Evolutionary conservation across 1,140 invertebrate genomes (phyloP).

Genomic region (Venturia canescens): DNA sequence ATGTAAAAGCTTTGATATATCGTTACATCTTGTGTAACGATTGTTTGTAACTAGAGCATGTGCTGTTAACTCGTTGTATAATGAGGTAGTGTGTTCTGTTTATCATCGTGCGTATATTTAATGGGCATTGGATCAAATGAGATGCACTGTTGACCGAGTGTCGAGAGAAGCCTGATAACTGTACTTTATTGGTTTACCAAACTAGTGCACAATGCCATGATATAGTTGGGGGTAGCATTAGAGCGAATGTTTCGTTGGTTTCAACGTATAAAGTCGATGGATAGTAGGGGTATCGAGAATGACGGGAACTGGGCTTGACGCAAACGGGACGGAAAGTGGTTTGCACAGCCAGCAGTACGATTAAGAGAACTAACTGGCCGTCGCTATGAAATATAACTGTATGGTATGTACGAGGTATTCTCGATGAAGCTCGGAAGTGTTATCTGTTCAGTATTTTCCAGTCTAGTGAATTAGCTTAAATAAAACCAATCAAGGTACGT

Average conservation of each 20-base stretch:
- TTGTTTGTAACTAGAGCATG: background rate
- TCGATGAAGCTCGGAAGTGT: no score
- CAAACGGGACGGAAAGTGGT: constrained; percentile 56
- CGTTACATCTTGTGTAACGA: no score
- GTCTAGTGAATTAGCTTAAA: no score
- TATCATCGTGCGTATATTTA: constrained; percentile 6
- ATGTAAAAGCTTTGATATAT: no score
- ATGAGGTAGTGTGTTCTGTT: background rate
- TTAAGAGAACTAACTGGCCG: background rate
- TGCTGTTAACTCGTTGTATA: background rate
- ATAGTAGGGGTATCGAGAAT: constrained; percentile 51
- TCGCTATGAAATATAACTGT: background rate
- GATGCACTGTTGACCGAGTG: constrained; percentile 12
- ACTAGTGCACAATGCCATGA: constrained; percentile 19
- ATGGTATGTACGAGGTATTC: constrained; percentile 4
- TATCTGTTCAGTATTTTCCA: no score
- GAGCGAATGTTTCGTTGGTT: constrained; percentile 4
- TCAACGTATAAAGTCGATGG: constrained; percentile 50
- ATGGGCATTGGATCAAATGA: constrained; percentile 23
- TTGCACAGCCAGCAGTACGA: constrained; percentile 49
- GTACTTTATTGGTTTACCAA: constrained; percentile 36
- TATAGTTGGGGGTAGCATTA: constrained; percentile 8
- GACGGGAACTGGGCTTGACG: constrained; percentile 36
- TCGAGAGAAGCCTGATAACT: background rate
- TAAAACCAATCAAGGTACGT: no score